Evolutionary conservation across 2,113 vertebrate genomes (phyloP).

Genomic region (Monarcha castaneiventris): DNA sequence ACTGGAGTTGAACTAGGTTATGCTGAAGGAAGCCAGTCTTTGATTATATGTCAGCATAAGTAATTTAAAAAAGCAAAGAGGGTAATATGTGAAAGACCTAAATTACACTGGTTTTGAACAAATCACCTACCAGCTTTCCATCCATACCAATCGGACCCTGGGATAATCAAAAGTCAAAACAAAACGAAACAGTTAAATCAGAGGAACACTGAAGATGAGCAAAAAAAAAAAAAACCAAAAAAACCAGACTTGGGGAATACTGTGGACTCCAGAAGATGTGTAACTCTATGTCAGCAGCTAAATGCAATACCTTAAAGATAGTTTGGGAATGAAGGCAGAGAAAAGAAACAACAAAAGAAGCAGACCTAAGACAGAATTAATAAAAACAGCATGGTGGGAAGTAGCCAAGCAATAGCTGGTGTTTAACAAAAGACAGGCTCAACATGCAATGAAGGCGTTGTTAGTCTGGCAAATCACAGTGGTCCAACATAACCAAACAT

Average conservation of each 20-base stretch:
- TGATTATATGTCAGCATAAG: neutral
- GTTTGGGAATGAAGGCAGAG: slow-evolving; percentile 50
- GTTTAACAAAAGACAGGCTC: slow-evolving; percentile 56
- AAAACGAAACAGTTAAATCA: slow-evolving; percentile 68
- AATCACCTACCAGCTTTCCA: slow-evolving; percentile 64
- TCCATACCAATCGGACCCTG: slow-evolving; percentile 64
- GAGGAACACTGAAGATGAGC: neutral
- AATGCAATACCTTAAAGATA: slow-evolving; percentile 2
- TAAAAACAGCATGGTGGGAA: slow-evolving; percentile 72
- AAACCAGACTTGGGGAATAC: neutral
- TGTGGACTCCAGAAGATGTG: neutral
- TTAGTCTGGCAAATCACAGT: slow-evolving; percentile 73
- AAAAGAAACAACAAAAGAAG: slow-evolving; percentile 68
- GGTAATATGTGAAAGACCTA: neutral
- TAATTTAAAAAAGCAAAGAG: neutral
- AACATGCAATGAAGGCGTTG: slow-evolving; percentile 68
- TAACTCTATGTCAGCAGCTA: slow-evolving; percentile 13
- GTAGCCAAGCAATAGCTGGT: slow-evolving; percentile 73
- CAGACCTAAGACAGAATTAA: slow-evolving; percentile 61
- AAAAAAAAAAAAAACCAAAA: neutral
- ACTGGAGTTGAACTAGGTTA: neutral
- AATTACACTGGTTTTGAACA: slow-evolving; percentile 28
- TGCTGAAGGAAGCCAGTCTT: neutral
- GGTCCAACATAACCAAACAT: slow-evolving; percentile 66
- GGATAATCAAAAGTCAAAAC: slow-evolving; percentile 59